Conservation (phyloP, 2,113 vertebrate species). For the Ictidomys tridecemlineatus region DNA sequence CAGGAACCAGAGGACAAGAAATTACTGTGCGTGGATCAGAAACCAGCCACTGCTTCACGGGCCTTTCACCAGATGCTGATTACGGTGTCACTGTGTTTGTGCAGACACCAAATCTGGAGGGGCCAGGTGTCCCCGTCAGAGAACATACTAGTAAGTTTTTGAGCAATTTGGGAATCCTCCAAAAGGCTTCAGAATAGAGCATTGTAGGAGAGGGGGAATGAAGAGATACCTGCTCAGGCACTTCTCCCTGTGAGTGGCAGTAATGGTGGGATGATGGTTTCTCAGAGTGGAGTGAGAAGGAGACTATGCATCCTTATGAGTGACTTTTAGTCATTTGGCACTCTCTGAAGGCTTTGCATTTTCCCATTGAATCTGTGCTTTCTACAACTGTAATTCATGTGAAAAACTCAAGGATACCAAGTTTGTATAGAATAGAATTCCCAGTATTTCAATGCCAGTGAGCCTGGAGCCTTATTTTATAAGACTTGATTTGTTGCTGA, state of each 20-base stretch:
- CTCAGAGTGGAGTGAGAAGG: neutral
- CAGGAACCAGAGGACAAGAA: conserved; percentile 94
- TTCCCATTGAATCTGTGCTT: neutral
- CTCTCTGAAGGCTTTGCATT: neutral
- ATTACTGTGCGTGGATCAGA: conserved; percentile 95
- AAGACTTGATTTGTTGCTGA: neutral
- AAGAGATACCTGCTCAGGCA: neutral
- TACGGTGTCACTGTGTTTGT: conserved; percentile 94
- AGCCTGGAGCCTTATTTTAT: neutral
- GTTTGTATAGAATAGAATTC: neutral
- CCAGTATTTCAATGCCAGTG: neutral
- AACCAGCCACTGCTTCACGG: conserved; percentile 95
- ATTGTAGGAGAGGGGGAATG: neutral
- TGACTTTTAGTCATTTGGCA: neutral
- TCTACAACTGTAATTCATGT: neutral
- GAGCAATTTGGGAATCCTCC: neutral
- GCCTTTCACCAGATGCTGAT: conserved; percentile 92
- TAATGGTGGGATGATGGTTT: neutral
- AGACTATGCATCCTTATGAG: neutral
- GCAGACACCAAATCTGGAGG: conserved; percentile 97
- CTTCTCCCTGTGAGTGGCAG: neutral
- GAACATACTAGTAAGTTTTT: conserved; percentile 92
- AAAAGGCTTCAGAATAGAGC: neutral
- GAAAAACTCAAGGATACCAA: neutral
- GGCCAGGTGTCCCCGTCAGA: conserved; percentile 92